Evolutionary conservation across 2,797 vertebrate species (phyloP).

Genomic region (Morelia viridis): DNA sequence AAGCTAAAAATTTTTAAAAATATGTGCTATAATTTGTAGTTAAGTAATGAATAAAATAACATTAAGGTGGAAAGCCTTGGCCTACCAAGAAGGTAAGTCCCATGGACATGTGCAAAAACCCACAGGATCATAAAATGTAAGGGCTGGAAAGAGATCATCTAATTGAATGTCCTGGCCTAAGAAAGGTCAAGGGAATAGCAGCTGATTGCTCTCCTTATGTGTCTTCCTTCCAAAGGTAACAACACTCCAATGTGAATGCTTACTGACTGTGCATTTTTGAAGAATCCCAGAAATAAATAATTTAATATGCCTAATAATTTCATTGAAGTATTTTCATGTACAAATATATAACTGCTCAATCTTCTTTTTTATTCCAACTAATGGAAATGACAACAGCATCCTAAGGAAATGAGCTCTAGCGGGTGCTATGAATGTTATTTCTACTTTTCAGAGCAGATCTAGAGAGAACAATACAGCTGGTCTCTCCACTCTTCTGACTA

Average conservation of each 20-base stretch:
- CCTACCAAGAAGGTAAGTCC: background rate
- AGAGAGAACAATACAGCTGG: background rate
- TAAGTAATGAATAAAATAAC: background rate
- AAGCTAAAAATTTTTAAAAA: background rate
- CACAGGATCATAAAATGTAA: background rate
- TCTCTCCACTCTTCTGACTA: background rate
- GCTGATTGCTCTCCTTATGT: background rate
- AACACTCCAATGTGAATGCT: background rate
- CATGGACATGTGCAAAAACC: background rate
- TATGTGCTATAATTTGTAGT: background rate
- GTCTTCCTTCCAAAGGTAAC: background rate
- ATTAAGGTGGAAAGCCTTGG: background rate
- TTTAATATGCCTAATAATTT: background rate
- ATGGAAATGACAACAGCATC: background rate
- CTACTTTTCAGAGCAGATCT: background rate
- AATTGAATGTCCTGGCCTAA: background rate
- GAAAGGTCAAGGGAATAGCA: background rate
- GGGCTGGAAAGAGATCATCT: background rate
- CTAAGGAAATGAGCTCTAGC: background rate
- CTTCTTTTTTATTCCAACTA: background rate
- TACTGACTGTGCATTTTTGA: background rate
- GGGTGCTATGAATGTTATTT: background rate
- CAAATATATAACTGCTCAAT: background rate
- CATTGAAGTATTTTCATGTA: background rate
- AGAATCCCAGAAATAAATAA: background rate